phyloP scores from a whole-genome alignment of 2,113 vertebrate species.

The Catharus fuscescens region DNA sequence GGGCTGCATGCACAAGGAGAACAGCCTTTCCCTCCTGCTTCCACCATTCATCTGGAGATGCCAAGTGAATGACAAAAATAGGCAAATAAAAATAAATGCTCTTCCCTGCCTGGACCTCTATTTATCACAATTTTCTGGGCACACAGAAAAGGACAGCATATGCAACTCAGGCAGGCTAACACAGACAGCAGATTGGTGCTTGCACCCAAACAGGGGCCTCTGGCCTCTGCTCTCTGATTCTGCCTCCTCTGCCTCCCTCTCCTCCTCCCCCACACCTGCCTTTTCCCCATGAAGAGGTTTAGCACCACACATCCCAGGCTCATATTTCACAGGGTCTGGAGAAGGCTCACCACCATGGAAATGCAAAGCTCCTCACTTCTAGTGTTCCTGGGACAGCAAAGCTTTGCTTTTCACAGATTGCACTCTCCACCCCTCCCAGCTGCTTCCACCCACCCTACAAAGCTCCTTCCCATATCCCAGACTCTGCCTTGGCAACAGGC shows the following conservation, averaged over 20 bases:
- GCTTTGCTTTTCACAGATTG: not conserved
- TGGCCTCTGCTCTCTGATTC: constrained; percentile 12
- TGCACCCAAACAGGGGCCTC: constrained; percentile 27
- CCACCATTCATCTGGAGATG: constrained; percentile 23
- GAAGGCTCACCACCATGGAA: not conserved
- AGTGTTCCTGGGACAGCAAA: not conserved
- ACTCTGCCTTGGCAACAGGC: not conserved
- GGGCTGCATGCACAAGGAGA: not conserved
- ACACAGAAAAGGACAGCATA: constrained; percentile 30
- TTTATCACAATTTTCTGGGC: constrained; percentile 46
- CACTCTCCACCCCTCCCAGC: constrained; percentile 6
- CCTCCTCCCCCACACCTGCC: not conserved
- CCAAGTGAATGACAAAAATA: constrained; percentile 44
- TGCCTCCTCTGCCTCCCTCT: constrained; percentile 10
- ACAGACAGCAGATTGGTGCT: constrained; percentile 45
- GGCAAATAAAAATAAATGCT: constrained; percentile 67
- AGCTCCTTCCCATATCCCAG: not conserved
- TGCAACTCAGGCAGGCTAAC: constrained; percentile 10
- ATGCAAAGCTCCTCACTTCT: constrained; percentile 27
- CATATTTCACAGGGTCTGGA: not conserved
- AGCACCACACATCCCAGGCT: not conserved
- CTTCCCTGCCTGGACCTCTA: constrained; percentile 25
- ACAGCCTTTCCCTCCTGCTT: not conserved
- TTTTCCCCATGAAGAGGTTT: not conserved
- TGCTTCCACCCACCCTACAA: constrained; percentile 29